phyloP scores from a whole-genome alignment of 2,888 invertebrate species.

The Ceratothoa steindachneri region DNA sequence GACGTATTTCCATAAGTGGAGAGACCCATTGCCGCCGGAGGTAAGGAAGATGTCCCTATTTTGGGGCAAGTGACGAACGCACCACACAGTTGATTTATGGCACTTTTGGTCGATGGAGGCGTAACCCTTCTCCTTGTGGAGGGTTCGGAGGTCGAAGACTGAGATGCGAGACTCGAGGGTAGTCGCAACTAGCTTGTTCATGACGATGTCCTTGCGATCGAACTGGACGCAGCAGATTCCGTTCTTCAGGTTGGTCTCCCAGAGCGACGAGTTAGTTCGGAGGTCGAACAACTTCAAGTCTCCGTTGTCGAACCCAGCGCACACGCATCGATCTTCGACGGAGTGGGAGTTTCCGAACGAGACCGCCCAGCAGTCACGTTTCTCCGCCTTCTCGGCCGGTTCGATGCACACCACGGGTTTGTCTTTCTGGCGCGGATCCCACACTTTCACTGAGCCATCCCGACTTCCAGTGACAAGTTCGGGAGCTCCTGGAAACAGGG shows the following conservation, averaged over 20 bases:
- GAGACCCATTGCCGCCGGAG: constrained; percentile 82
- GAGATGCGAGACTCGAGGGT: constrained; percentile 86
- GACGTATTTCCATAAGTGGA: constrained; percentile 89
- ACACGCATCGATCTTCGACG: constrained; percentile 75
- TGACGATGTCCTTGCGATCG: constrained; percentile 85
- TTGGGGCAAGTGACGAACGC: constrained; percentile 81
- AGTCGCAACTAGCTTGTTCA: constrained; percentile 90
- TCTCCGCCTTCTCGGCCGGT: constrained; percentile 64
- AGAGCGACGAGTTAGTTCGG: constrained; percentile 72
- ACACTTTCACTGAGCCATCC: constrained; percentile 91
- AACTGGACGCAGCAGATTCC: constrained; percentile 81
- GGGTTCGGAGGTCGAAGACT: constrained; percentile 81
- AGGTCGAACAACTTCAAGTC: constrained; percentile 92
- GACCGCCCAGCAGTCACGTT: constrained; percentile 89
- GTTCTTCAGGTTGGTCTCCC: constrained; percentile 89
- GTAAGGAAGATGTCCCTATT: constrained; percentile 89
- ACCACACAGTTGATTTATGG: constrained; percentile 80
- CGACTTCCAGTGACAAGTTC: constrained; percentile 90
- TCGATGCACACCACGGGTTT: constrained; percentile 86
- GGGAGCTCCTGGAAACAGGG: constrained; percentile 75
- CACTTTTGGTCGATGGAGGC: constrained; percentile 62
- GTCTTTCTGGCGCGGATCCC: constrained; percentile 88
- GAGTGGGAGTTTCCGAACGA: constrained; percentile 86
- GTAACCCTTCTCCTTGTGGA: constrained; percentile 81
- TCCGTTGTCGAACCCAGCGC: constrained; percentile 93